Base-by-base conservation (phyloP, 2,797 vertebrate species). In the Malurus splendens region DNA sequence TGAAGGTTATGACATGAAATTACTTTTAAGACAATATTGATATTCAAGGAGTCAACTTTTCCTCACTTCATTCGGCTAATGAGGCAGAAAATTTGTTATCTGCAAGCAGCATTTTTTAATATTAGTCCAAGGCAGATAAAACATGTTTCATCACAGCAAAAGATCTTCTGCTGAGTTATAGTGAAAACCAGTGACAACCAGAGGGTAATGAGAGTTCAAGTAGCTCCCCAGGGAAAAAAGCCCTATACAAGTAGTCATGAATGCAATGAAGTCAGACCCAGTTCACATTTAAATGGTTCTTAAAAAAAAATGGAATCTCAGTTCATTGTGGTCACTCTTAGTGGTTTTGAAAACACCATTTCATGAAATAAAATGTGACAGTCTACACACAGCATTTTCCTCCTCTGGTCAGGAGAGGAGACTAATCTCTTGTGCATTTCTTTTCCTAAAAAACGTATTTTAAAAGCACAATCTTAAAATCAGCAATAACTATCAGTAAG, bases 1-100 rank as follows among this genome's bases (percentile, higher is more conserved):
- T 12, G 39, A 36, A 85, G 51, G 60, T 93, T 65, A 93, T 17
- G 71, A 89, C 28, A 94, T 82, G 36, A 95, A 91, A 65, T 15
- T 36, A 68, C 28, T 87, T 91, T 82, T 12, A 89, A 64, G 24
- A 57, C 38, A 59, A 56, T 13, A 80, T 0, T 23, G 75, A 73
- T 56, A 56, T 41, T 62, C 75, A 41, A 72, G 55, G 44, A 92
- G n/a, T 51, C 81, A 62, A 64, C 33, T 59, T 39, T 60, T 68
- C 67, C 67, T 70, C 51, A n/a, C 39, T 45, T 64, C 56, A 25
- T 22, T 60, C 86, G 62, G 67, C 27, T 83, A 70, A 78, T 5
- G 64, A 50, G n/a, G 45, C 44, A 81, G 48, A 86, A 50, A 54
- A 89, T 7, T 44, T 10, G 25, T 56, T 47, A 86, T 22, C 67